A percentile compares a stretch with the other conserved stretches of the same genome.
phyloP scores from a whole-genome alignment of 2,113 vertebrate genomes.

The Gavialis gangeticus region DNA sequence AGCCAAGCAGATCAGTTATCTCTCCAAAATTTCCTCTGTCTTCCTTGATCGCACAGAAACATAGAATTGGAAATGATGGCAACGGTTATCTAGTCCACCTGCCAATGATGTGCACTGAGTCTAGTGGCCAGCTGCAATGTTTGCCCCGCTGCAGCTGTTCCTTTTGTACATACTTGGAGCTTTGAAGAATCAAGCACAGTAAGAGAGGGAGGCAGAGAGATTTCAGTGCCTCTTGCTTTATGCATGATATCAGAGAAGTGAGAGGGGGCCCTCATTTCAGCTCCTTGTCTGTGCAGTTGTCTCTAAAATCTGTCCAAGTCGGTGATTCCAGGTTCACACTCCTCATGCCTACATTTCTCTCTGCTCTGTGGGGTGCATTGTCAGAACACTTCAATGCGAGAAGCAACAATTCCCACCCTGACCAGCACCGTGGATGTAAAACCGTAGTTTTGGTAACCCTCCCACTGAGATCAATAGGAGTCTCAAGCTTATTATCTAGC shows the following conservation, averaged over 20 bases:
- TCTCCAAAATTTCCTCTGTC: not conserved
- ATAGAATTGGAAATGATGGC: no score
- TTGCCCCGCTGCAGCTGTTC: not conserved
- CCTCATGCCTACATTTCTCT: fast-evolving
- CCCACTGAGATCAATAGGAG: not conserved
- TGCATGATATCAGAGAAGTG: not conserved
- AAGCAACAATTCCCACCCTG: not conserved
- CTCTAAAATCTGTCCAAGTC: not conserved
- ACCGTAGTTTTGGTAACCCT: not conserved
- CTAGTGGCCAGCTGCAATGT: not conserved
- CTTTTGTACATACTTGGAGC: not conserved
- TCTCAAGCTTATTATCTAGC: not conserved
- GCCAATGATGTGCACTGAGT: not conserved
- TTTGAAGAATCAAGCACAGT: not conserved
- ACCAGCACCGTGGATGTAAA: not conserved
- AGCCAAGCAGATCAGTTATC: not conserved
- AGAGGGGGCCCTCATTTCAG: not conserved
- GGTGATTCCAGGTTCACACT: fast-evolving
- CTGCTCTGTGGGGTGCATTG: not conserved
- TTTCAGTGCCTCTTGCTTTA: not conserved
- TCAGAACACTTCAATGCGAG: not conserved
- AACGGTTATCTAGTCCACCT: no score
- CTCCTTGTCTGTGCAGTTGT: not conserved
- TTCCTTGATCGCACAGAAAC: not conserved
- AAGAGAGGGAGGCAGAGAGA: not conserved